Evolutionary conservation across 2,113 vertebrate genomes (phyloP), one percentile per base, ranked within the genome.

Genomic region (Empidonax traillii): DNA sequence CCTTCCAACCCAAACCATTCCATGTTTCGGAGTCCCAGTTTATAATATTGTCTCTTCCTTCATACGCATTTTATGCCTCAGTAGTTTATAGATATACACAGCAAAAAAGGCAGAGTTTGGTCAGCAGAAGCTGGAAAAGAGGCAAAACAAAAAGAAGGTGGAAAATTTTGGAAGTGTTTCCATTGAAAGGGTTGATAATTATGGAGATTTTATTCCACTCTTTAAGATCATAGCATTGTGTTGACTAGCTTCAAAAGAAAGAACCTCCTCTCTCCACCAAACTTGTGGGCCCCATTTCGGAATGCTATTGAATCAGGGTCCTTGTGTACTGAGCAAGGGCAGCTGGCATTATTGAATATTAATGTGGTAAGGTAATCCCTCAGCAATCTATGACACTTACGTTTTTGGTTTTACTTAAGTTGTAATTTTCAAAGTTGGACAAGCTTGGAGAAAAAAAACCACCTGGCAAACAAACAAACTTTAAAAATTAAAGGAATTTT

Each of bases 401-500:
- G 96, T 56, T 94, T 95, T 92, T 86, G 96, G 96, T 96, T 97
- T 96, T 96, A 96, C 73, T 94, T 65, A 94, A 89, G 80, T 79
- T 92, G 77, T 94, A 95, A 97, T 97, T 97, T 96, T 92, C 80
- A 79, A 86, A 94, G 88, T 66, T 96, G 95, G 96, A 93, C 62
- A 91, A 92, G 62, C 62, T 87, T 47, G 66, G 93, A 90, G 76
- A 76, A 33, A 85, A 95, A 85, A 96, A 93, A 84, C 24, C 88
- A 92, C 96, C 96, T 97, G 96, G 96, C 95, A 96, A 96, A 92
- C 88, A 96, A 97, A 81, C 73, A 92, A 81, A 90, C 86, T 96
- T 90, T 85, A 96, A 96, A 96, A 96, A 96, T 96, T 96, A 94
- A 92, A 96, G 86, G 88, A 94, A 97, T 97, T 97, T 95, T 96